Conservation (phyloP, 2,888 invertebrate species). For the Ennomos erosarius region DNA sequence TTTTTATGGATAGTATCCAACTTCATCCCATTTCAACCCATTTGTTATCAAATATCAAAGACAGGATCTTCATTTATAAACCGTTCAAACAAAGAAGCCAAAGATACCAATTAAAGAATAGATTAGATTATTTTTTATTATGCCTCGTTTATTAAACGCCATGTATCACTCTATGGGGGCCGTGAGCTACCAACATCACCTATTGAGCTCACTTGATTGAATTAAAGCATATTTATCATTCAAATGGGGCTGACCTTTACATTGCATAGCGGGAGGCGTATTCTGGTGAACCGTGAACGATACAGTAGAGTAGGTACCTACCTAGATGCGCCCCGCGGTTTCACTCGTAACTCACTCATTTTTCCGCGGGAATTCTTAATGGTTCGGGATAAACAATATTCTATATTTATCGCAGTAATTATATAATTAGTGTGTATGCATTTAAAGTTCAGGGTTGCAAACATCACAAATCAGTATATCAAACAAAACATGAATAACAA, state of each 20-base stretch:
- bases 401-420: no score
- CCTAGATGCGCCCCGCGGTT: no score
- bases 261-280: slow-evolving; percentile 23
- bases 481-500: no score
- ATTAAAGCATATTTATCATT: slow-evolving; percentile 73
- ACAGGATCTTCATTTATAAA: slow-evolving; percentile 24
- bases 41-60: slow-evolving; percentile 12
- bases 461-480: no score
- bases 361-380: no score
- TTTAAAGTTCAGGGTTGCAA: no score
- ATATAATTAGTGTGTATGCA: no score
- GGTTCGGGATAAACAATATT: no score
- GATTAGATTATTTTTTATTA: slow-evolving; percentile 48
- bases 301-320: no score
- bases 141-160: slow-evolving; percentile 51
- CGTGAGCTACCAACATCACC: slow-evolving; percentile 62
- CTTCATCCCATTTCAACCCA: slow-evolving; percentile 9
- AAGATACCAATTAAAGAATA: slow-evolving; percentile 41
- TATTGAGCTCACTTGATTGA: slow-evolving; percentile 64
- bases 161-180: slow-evolving; percentile 65
- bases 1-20: no score
- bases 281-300: slow-evolving; percentile 19
- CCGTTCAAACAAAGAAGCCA: slow-evolving; percentile 34
- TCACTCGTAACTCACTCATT: no score
- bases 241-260: slow-evolving; percentile 59